A percentile compares a stretch with the other conserved stretches of the same genome.
Evolutionary conservation across 1,140 invertebrate species (phyloP).

Genomic region (Drosophila tani): DNA sequence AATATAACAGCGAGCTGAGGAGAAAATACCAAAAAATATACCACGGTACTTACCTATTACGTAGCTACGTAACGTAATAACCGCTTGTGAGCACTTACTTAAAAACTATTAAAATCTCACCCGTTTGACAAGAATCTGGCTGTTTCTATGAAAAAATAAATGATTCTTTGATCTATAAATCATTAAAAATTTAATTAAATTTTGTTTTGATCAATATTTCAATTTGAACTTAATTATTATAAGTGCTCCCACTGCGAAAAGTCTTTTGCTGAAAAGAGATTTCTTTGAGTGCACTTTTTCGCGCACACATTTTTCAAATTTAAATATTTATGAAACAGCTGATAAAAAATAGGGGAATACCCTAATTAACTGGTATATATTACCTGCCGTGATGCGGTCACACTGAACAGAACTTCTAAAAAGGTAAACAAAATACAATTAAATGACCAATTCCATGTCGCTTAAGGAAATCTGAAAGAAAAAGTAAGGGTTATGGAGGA

Average conservation of each 20-base stretch:
- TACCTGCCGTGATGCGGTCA: background rate
- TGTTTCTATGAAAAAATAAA: too few relatives aligned
- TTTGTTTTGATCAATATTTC: too few relatives aligned
- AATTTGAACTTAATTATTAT: too few relatives aligned
- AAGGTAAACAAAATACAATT: slow-evolving; percentile 2
- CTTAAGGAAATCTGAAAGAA: background rate
- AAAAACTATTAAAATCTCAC: too few relatives aligned
- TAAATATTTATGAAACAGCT: background rate
- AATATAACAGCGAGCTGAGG: background rate
- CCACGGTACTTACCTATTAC: background rate
- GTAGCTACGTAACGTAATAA: too few relatives aligned
- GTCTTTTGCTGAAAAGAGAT: too few relatives aligned
- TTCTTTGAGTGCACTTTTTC: too few relatives aligned
- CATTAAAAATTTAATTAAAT: too few relatives aligned
- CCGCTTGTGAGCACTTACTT: too few relatives aligned
- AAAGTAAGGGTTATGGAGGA: background rate
- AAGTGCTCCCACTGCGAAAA: too few relatives aligned
- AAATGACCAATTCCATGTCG: background rate
- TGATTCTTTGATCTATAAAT: too few relatives aligned
- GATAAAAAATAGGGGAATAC: background rate
- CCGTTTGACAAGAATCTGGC: too few relatives aligned
- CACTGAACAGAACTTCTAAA: background rate
- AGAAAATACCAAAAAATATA: background rate
- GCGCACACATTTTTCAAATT: background rate
- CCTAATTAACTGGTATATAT: background rate